A percentile compares a stretch with the other conserved stretches of the same genome.
phyloP scores from a whole-genome alignment of 1,140 invertebrate species.

The Helicoverpa zea region DNA sequence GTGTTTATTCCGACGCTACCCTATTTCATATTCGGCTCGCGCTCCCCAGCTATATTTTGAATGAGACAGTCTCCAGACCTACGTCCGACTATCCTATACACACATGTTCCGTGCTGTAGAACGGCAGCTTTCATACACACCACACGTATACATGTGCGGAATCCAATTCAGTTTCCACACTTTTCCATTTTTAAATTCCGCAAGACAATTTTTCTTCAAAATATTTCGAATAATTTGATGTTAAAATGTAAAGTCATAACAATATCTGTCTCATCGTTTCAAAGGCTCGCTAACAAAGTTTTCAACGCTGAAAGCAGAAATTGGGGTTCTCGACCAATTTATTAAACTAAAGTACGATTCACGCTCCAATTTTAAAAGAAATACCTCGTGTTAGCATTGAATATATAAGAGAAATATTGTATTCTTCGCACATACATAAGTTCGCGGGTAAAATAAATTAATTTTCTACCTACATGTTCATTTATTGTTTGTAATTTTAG shows the following conservation, averaged over 20 bases:
- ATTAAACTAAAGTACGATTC: conserved; percentile 43
- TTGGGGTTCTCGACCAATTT: conserved; percentile 48
- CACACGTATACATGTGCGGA: background rate
- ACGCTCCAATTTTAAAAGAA: conserved; percentile 44
- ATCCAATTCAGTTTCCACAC: conserved; percentile 36
- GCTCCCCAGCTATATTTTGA: conserved; percentile 74
- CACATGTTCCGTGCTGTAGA: conserved; percentile 49
- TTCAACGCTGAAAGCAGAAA: conserved; percentile 39
- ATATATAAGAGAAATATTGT: conserved; percentile 29
- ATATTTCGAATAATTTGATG: conserved; percentile 33
- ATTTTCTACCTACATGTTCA: conserved; percentile 14
- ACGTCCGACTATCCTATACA: conserved; percentile 55
- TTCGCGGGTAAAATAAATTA: conserved; percentile 41
- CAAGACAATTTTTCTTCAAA: conserved; percentile 32
- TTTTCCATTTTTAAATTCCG: conserved; percentile 42
- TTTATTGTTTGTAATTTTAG: conserved; percentile 33
- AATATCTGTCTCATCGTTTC: conserved; percentile 50
- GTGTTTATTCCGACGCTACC: conserved; percentile 69
- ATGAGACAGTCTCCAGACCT: conserved; percentile 75
- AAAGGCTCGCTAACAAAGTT: conserved; percentile 46
- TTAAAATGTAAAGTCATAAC: conserved; percentile 42
- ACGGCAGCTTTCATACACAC: conserved; percentile 44
- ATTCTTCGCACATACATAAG: conserved; percentile 46
- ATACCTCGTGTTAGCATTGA: conserved; percentile 36
- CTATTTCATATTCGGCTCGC: conserved; percentile 74